Evolutionary conservation across 2,888 invertebrate genomes (phyloP), one percentile per base, ranked within the genome.

Genomic region (Drosophila meridionalis): DNA sequence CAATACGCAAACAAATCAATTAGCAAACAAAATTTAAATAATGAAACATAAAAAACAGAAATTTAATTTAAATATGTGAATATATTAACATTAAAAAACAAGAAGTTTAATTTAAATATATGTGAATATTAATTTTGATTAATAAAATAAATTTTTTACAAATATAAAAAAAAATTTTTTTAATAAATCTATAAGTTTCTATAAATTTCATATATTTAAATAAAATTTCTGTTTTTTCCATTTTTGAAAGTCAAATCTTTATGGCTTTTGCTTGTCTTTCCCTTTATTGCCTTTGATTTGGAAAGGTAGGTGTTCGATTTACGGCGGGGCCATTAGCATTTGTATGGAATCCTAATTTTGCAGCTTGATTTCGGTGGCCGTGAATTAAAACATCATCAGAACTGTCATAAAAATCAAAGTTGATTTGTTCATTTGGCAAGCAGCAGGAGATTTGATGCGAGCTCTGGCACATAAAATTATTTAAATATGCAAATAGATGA

Each of bases 301-400:
- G 43, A 30, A 38, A 60, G 69, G 73, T 63, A 76, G 71, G 76
- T 80, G 80, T 80, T 69, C 56, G 48, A 43, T 63, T 65, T 77
- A 67, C 70, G 71, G 72, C 67, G 57, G 38, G 48, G 55, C 30
- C 58, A 69, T 86, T 74, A 53, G 62, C 80, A 77, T 77, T 45
- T 79, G 59, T 70, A 80, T 77, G 63, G 69, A 34, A 4, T 3
- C 42, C 48, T 73, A 62, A 78, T 65, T 50, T 62, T n/a, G 36
- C 47, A 63, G 65, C 43, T 68, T 69, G 52, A 20, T 12, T 12
- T 12, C 2, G 12, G 42, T 12, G 60, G 30, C 48, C 53, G 57
- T 56, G 40, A 57, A 63, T 73, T 62, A 26, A 69, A 57, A 47
- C 48, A 60, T 65, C 47, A 36, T 65, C 47, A 36, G 50, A 52